Evolutionary conservation across 2,888 invertebrate genomes (phyloP), one percentile per base, ranked within the genome.

Genomic region (Aleiodes testaceus): DNA sequence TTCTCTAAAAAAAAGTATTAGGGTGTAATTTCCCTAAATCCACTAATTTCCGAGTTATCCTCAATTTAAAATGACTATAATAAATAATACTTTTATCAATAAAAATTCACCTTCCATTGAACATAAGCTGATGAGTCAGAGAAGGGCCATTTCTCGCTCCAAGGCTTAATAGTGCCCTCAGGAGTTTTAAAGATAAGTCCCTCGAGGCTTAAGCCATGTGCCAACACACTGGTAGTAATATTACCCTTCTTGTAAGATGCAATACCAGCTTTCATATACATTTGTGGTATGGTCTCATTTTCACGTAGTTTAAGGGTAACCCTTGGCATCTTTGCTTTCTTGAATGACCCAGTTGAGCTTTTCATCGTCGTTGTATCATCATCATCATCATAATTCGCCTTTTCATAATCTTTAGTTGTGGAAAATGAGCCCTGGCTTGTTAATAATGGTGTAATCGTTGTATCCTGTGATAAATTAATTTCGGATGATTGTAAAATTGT

Each of bases 91-190:
- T 47, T 22, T 66, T 68, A 49, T 47, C 52, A 22, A 42, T 14
- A 64, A 70, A 30, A 63, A 88, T 90, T 89, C 84, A 92, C 92
- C 87, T 91, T 91, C 92, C 92, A 92, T 85, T 91, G 91, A 82
- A 92, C 91, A 84, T 91, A 91, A 16, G 92, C 91, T 30, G 92
- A 91, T 44, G 92, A 90, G 84, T 92, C 91, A 53, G 91, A 90
- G 82, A 91, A 92, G 11, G 92, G 91, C 92, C 92, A 92, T 74
- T 91, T 89, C 63, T 90, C 90, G 80, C 91, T 90, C 92, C 92
- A 92, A 49, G 90, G 88, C 73, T 88, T 88, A 74, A 82, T 83
- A 69, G 85, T 84, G 20, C 82, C 83, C 47, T 83, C 82, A 0
- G 85, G 83, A 11, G 84, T 82, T 72, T 83, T 83, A 72, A 85